Conservation (phyloP, 2,888 invertebrate genomes). For the Thereva unica region DNA sequence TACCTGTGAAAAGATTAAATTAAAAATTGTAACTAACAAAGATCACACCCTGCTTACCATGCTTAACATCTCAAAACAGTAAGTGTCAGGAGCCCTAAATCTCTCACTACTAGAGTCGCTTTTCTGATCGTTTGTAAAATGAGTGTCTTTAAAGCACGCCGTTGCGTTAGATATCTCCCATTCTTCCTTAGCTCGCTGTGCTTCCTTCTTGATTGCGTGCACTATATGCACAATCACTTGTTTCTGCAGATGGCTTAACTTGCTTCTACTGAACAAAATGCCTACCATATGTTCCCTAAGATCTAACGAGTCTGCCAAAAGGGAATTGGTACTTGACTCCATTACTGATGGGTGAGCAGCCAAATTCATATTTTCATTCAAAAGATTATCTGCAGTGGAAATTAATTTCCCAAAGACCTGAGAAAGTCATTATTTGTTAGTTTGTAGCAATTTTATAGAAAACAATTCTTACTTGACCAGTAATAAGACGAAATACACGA, state of each 20-base stretch:
- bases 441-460: not conserved
- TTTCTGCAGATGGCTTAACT: conserved; percentile 89
- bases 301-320: conserved; percentile 65
- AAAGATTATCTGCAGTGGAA: conserved; percentile 57
- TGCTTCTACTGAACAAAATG: conserved; percentile 91
- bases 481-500: conserved; percentile 87
- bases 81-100: conserved; percentile 70
- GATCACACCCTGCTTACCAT: conserved; percentile 65
- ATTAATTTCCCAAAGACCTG: conserved; percentile 90
- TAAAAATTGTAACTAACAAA: not conserved
- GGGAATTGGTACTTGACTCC: conserved; percentile 51
- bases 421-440: conserved; percentile 42
- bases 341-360: conserved; percentile 49
- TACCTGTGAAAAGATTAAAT: conserved; percentile 22
- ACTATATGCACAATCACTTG: conserved; percentile 91
- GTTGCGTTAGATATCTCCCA: conserved; percentile 73
- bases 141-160: conserved; percentile 47
- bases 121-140: conserved; percentile 50
- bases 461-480: conserved; percentile 70
- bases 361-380: conserved; percentile 49
- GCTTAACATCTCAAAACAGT: conserved; percentile 96
- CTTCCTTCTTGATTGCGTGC: conserved; percentile 88
- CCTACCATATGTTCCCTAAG: conserved; percentile 95
- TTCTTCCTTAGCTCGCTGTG: conserved; percentile 82
- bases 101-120: conserved; percentile 51